Conservation (phyloP, 1,140 invertebrate genomes). For the Andricus grossulariae region DNA sequence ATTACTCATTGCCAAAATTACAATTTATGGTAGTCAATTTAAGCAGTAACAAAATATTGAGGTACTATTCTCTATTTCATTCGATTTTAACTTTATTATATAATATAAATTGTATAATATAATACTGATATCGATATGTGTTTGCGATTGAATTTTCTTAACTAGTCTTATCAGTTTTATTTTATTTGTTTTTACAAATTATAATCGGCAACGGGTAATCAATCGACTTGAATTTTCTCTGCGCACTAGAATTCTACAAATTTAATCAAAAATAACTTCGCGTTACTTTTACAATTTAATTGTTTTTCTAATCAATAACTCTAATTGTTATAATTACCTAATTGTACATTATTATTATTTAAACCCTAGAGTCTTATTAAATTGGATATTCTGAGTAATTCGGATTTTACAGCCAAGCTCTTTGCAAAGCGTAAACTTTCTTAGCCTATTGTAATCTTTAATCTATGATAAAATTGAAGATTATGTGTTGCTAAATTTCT, state of each 20-base stretch:
- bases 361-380: not conserved
- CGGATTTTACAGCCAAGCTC: conserved; percentile 11
- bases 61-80: no score
- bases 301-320: no score
- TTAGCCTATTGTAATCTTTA: not conserved
- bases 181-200: not conserved
- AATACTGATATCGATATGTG: not conserved
- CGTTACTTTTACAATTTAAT: no score
- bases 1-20: not conserved
- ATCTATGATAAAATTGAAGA: not conserved
- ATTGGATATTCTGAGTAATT: not conserved
- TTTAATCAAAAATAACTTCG: no score
- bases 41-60: no score
- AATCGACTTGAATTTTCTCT: not conserved
- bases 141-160: not conserved
- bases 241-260: not conserved
- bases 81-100: no score
- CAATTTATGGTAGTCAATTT: not conserved
- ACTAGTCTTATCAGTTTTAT: not conserved
- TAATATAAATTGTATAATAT: no score
- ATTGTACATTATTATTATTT: not conserved
- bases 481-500: conserved; percentile 8
- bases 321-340: no score
- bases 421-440: not conserved
- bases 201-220: not conserved